Base-by-base conservation (phyloP, 1,140 invertebrate genomes). In the Pentalonia nigronervosa region DNA sequence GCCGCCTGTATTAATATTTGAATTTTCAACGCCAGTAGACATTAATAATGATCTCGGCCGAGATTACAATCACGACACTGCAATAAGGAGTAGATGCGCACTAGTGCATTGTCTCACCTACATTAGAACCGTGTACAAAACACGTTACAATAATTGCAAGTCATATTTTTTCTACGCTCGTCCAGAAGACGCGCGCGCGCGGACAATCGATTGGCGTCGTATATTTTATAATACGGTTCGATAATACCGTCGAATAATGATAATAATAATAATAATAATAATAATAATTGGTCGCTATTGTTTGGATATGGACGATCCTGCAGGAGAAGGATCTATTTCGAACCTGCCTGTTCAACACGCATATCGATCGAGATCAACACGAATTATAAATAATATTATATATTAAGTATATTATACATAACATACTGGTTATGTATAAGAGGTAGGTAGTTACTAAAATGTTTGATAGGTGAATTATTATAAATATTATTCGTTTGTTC, bases 1-100 rank as follows among this genome's bases (percentile, higher is more conserved):
- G 48, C 30, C 45, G 86, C 30, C 60, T 34, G 86, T 47, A 87
- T 87, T 87, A 87, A 47, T 17, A 48, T 48, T 87, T 20, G 25
- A 48, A 9, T 21, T 50, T 87, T 34, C 86, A 87, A 87, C 86
- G 86, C 83, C 60, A n/a, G 86, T 17, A 50, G 47, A 87, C 86
- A 50, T 87, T 34, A 87, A 87, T 50, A 50, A 87, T 50, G 34
- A 50, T 87, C 86, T 50, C n/a, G 17, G 30, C 86, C 30, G 47
- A 87, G 86, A 87, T 87, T n/a, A 87, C 45, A 17, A 48, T 87
- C 45, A n/a, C 45, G 45, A n/a, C 47, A 34, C 30, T 25, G 11
- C 20, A 23, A 8, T 83, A 83, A 83, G 17, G 76, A 83, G 76
- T 34, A 41, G 36, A 84, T 30, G 83, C 83, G 8, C 23, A 21